Base-by-base conservation (phyloP, 2,797 vertebrate species). In the Hozukius guyotensis region DNA sequence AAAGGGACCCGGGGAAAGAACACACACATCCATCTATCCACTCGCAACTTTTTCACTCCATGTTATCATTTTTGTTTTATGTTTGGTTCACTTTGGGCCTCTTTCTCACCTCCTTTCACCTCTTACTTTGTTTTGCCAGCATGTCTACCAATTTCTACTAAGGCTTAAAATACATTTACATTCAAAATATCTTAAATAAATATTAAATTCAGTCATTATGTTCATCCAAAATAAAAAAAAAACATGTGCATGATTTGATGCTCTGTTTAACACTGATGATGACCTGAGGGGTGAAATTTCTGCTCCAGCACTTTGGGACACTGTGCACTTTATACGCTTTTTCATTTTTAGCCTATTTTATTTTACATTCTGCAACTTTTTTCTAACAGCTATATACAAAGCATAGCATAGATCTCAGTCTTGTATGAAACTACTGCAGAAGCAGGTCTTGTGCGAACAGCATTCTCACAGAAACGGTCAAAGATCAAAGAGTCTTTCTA, bases 251-350 rank as follows among this genome's bases (percentile, higher is more conserved):
- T 71, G 29, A 64, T 69, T 56, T 53, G 14, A 60, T 73, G 77
- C 68, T 75, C 67, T 42, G 69, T 80, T 77, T 46, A 66, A 70
- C 68, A 46, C 61, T 20, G 29, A 75, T 61, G 29, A 68, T 70
- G 72, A 73, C 75, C 55, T 63, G 46, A 65, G 27, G 60, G 31
- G 18, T 1, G 6, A 32, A n/a, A 11, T 59, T 71, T 79, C 72
- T 67, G 77, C 55, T 69, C 13, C 29, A 31, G 9, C 52, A 64
- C 29, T 55, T 72, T 72, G 74, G 24, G 52, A 65, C 36, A 55
- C 29, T 24, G n/a, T 49, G 34, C 64, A 29, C 29, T 62, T n/a
- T 8, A 56, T 14, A 6, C 56, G 24, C 9, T 12, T 62, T 62
- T 56, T 56, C 34, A 12, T 27, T 61, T 38, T 29, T 16, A 20